Evolutionary conservation across 2,113 vertebrate genomes (phyloP).

Genomic region (Tachuris rubrigastra): DNA sequence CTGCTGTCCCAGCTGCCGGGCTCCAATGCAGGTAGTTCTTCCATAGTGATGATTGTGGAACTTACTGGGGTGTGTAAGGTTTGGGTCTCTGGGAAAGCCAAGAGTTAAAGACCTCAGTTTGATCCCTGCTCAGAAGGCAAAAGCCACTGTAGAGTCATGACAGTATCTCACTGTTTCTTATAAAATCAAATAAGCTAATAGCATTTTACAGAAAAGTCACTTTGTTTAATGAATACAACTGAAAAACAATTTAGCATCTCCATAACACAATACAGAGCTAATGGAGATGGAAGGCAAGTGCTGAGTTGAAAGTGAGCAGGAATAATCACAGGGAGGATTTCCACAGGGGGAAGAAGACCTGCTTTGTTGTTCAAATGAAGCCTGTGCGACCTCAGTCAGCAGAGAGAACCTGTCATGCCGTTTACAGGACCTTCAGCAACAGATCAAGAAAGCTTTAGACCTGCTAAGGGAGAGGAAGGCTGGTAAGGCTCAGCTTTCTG

Average conservation of each 20-base stretch:
- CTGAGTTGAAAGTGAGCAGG: neutral
- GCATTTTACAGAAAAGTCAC: neutral
- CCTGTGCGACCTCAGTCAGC: constrained; percentile 37
- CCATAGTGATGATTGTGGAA: neutral
- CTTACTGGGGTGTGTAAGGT: rapidly evolving
- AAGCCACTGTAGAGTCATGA: neutral
- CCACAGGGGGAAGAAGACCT: constrained; percentile 64
- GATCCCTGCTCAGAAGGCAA: neutral
- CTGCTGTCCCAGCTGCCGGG: constrained; percentile 74
- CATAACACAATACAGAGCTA: neutral
- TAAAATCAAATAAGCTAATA: neutral
- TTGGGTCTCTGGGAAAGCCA: neutral
- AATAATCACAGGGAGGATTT: constrained; percentile 26
- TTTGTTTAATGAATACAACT: neutral
- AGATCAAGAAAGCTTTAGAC: constrained; percentile 16
- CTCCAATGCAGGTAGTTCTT: constrained; percentile 67
- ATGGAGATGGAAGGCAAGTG: neutral
- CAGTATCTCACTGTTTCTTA: neutral
- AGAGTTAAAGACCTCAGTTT: neutral
- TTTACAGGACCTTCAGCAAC: constrained; percentile 53
- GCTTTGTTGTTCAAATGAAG: constrained; percentile 58
- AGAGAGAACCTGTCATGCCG: constrained; percentile 20
- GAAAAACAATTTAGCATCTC: neutral
- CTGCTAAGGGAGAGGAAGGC: constrained; percentile 29
- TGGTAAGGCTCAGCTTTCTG: constrained; percentile 63